These are phyloP conservation scores for Macrosiphum euphorbiae DNA, from an alignment of 2,888 invertebrate genomes.

Conservation along the genomic window DNA sequence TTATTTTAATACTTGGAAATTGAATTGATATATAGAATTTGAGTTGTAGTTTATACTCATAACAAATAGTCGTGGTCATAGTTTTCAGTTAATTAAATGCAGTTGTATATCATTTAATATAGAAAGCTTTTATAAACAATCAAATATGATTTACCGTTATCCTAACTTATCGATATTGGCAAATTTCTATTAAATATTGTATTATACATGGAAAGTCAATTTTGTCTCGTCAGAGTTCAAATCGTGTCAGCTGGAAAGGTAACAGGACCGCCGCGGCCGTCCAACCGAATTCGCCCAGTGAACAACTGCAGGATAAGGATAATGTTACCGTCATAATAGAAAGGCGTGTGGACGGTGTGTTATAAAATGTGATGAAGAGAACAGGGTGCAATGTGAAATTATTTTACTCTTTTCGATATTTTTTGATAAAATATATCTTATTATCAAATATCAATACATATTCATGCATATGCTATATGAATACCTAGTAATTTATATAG, in stretches of 20 bases:
- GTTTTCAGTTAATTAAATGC: slow-evolving; percentile 5
- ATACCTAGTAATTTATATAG: neutral
- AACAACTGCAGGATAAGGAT: neutral
- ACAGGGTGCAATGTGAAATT: neutral
- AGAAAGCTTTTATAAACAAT: neutral
- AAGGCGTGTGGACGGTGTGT: neutral
- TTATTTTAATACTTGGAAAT: neutral
- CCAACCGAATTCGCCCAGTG: neutral
- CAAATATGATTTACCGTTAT: slow-evolving; percentile 22
- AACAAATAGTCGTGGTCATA: neutral
- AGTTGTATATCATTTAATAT: neutral
- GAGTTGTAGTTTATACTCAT: neutral
- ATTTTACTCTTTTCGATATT: neutral
- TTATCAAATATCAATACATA: neutral
- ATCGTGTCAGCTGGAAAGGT: slow-evolving; percentile 25
- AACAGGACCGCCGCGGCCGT: neutral
- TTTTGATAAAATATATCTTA: neutral
- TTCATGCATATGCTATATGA: neutral
- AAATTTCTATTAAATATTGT: slow-evolving; percentile 19
- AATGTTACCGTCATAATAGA: neutral
- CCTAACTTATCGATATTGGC: neutral
- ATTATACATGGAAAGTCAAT: slow-evolving; percentile 7
- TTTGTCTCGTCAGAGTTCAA: slow-evolving; percentile 15
- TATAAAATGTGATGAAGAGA: neutral
- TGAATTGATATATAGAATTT: neutral